Percentiles rank a stretch among this genome's conserved stretches.
phyloP scores from a whole-genome alignment of 2,113 vertebrate genomes.

The Paraplagusia blochii region DNA sequence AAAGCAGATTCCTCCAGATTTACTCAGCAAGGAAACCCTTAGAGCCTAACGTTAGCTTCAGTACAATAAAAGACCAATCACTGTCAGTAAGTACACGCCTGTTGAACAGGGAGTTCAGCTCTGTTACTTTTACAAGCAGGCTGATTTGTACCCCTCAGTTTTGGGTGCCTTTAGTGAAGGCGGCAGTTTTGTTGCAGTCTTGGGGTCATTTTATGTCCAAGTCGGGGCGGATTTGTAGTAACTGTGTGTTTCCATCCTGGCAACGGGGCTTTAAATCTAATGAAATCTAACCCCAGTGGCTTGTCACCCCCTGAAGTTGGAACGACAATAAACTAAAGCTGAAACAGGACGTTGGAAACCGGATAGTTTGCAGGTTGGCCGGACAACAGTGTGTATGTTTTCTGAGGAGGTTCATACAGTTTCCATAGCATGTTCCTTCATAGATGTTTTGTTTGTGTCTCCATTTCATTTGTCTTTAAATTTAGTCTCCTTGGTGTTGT shows the following conservation, averaged over 20 bases:
- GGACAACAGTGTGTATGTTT: constrained; percentile 3
- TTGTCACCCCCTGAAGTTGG: constrained; percentile 5
- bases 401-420: neutral
- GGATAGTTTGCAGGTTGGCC: neutral
- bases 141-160: constrained; percentile 40
- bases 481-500: too few relatives aligned
- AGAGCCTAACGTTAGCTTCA: constrained; percentile 13
- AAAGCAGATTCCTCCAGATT: constrained; percentile 13
- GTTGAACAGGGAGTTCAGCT: constrained; percentile 32
- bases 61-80: constrained; percentile 17
- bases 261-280: constrained; percentile 48
- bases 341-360: neutral
- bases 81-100: constrained; percentile 20
- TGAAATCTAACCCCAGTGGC: constrained; percentile 9
- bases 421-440: too few relatives aligned
- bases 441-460: too few relatives aligned
- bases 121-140: constrained; percentile 36
- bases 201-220: constrained; percentile 35
- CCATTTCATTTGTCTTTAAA: too few relatives aligned
- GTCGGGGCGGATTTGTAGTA: constrained; percentile 47
- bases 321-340: constrained; percentile 23
- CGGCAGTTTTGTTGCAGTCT: constrained; percentile 45
- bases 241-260: constrained; percentile 26
- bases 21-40: constrained; percentile 21
- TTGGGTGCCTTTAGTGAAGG: constrained; percentile 21